Evolutionary conservation across 2,888 invertebrate genomes (phyloP), one percentile per base, ranked within the genome.

Genomic region (Drosophila macrothrix): DNA sequence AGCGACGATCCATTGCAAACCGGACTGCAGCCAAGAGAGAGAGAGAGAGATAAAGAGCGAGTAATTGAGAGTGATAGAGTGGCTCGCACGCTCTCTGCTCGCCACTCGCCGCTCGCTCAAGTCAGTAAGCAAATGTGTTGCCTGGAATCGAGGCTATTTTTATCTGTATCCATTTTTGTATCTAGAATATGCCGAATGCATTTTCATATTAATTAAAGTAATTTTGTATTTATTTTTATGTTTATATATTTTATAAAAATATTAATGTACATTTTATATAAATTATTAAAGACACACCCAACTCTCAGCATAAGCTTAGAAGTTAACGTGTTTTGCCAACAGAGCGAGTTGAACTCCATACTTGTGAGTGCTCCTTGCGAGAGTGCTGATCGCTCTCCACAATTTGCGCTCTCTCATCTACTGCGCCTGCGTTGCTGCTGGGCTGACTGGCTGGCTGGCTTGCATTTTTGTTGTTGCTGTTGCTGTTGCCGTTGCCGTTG

Each of bases 401-500:
- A 52, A 49, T 58, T 53, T 70, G 43, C 10, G 61, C 67, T 49
- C 80, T 76, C 80, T 59, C 63, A 56, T 41, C 79, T 54, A 53
- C 67, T 67, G 78, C 78, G 73, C 69, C 65, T 79, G 81, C 73
- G 77, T 62, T 62, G 67, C 58, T 70, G 67, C 41, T 41, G 41
- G 10, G 41, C 41, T 41, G 41, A n/a, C 35, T 35, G 37, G 19
- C 43, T 43, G 59, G 50, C 62, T 78, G 55, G 62, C 80, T 70
- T 81, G 82, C 74, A 82, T 69, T 78, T 62, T 71, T 81, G 78
- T 77, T 76, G 70, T 61, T 73, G 62, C n/a, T 39, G 14, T 19
- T 50, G 50, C 53, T 10, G 49, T 49, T 50, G 46, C 5, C n/a
- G n/a, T n/a, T 46, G 22, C 49, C 39, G 59, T 22, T 59, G 70